Evolutionary conservation across 2,797 vertebrate species (phyloP), one percentile per base, ranked within the genome.

Genomic region (Myotis myotis): DNA sequence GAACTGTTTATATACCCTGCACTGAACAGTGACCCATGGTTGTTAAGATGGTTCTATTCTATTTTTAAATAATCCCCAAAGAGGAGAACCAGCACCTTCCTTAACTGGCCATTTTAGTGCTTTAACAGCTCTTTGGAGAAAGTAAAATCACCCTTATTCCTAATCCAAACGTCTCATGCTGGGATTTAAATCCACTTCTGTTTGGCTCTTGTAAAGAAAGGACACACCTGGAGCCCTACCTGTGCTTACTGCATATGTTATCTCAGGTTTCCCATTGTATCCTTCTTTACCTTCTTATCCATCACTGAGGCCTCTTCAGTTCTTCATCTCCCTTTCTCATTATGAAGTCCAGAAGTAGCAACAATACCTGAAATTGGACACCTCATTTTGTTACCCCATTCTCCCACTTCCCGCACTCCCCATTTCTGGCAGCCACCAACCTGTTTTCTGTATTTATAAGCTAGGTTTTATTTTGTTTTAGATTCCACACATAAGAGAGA

Each of bases 151-250:
- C 53, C 41, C 28, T 75, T 75, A 60, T 55, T 91, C 30, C 75
- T 93, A 93, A 93, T 41, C 83, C 28, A 51, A 80, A 51, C 47
- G n/a, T 15, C 75, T 79, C 7, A 15, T 7, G 22, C 72, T 93
- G 80, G 22, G 8, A 30, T 90, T 93, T 85, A 90, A 94, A 85
- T 81, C 38, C 38, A 72, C 75, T 94, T 89, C 55, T 87, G 30
- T 84, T 94, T 78, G 44, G 53, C 57, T 93, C 81, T 78, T 38
- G n/a, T 80, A 81, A 89, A 75, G 33, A 91, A 3, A 57, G 75
- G 76, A 93, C 83, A 83, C 70, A 79, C 89, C 93, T 70, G 83
- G 79, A 76, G 55, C 44, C 53, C n/a, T 87, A 88, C 88, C 74
- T 84, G 74, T 68, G 38, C 60, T 93, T 75, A 51, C n/a, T 83